Percentiles rank a stretch among this genome's conserved stretches.
These are phyloP conservation scores for Drosophila rubida DNA, from an alignment of 2,888 invertebrate species.

Conservation along the genomic window DNA sequence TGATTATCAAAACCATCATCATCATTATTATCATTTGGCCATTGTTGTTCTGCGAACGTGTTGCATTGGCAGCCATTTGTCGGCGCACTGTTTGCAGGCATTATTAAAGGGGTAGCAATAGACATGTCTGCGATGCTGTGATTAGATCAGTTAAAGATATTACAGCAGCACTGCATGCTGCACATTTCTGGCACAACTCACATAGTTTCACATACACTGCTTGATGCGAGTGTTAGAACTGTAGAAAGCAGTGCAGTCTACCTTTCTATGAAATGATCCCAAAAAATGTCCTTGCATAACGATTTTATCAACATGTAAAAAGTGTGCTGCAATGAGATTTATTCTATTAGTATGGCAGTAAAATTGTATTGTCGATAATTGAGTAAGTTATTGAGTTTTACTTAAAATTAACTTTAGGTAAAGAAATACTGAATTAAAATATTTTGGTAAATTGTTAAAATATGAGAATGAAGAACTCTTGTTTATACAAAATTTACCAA, in stretches of 20 bases:
- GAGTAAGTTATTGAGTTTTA: too few species aligned
- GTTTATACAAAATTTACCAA: too few species aligned
- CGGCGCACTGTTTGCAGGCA: slow-evolving; percentile 21
- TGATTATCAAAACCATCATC: slow-evolving; percentile 4
- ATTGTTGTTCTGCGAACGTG: slow-evolving; percentile 27
- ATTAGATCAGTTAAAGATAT: slow-evolving; percentile 11
- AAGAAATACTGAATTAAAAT: too few species aligned
- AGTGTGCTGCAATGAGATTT: not conserved
- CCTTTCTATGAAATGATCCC: not conserved
- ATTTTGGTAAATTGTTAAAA: too few species aligned
- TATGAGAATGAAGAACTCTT: too few species aligned
- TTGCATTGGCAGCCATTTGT: slow-evolving; percentile 39
- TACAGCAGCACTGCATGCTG: not conserved
- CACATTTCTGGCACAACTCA: not conserved
- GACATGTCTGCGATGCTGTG: not conserved
- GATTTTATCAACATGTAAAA: not conserved
- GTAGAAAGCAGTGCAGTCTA: not conserved
- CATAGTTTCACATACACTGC: slow-evolving; percentile 12
- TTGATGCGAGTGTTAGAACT: not conserved
- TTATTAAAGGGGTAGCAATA: slow-evolving; percentile 22
- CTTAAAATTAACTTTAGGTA: too few species aligned
- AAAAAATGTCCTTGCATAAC: not conserved
- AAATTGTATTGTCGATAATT: too few species aligned
- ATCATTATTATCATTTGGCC: slow-evolving; percentile 14
- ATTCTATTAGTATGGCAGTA: too few species aligned